These are phyloP conservation scores for Molanna angustata DNA, from an alignment of 2,888 invertebrate species.

Conservation along the genomic window DNA sequence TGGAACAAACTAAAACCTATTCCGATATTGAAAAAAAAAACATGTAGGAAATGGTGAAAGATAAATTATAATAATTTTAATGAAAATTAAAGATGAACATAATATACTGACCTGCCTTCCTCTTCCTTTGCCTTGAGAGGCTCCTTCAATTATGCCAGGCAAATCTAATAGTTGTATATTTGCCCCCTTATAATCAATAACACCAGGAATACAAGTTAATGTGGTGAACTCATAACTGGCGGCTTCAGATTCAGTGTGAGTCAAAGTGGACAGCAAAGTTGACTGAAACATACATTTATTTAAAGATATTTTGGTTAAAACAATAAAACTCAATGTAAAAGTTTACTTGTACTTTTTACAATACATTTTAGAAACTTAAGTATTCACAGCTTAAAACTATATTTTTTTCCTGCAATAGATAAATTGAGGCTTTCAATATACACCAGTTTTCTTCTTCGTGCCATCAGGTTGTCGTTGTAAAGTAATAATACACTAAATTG, in stretches of 20 bases:
- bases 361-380: too few relatives aligned
- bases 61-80: slow-evolving; percentile 33
- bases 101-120: slow-evolving; percentile 89
- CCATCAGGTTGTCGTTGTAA: too few relatives aligned
- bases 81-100: too few relatives aligned
- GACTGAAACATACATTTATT: slow-evolving; percentile 65
- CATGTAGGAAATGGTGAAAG: neutral
- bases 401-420: too few relatives aligned
- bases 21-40: neutral
- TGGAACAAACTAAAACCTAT: too few relatives aligned
- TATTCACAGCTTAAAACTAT: too few relatives aligned
- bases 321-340: neutral
- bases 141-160: slow-evolving; percentile 99
- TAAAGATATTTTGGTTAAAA: too few relatives aligned
- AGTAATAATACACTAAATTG: too few relatives aligned
- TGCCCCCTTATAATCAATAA: slow-evolving; percentile 97
- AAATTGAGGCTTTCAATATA: too few relatives aligned
- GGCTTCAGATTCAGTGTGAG: slow-evolving; percentile 94
- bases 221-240: slow-evolving; percentile 99
- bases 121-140: slow-evolving; percentile 89
- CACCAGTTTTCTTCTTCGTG: too few relatives aligned
- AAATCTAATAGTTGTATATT: slow-evolving; percentile 97
- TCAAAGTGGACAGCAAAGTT: slow-evolving; percentile 90
- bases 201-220: slow-evolving; percentile 97
- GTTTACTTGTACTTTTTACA: neutral